These are phyloP conservation scores for Picathartes gymnocephalus DNA, from an alignment of 2,113 vertebrate genomes.

Conservation along the genomic window DNA sequence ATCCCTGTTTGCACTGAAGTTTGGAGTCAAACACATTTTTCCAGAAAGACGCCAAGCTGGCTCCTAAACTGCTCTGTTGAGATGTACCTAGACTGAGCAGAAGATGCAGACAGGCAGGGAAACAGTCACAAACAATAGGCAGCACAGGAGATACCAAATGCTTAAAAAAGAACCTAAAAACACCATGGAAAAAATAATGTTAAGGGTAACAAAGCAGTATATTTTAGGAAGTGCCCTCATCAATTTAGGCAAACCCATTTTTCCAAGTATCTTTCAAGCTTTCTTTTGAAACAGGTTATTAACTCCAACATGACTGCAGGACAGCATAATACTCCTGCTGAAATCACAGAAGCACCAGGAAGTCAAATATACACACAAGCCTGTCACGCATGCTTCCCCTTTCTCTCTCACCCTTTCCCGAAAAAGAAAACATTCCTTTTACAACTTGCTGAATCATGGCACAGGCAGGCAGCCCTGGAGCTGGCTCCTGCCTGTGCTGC, in stretches of 20 bases:
- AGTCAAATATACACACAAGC: not conserved
- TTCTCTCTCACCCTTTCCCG: conserved; percentile 31
- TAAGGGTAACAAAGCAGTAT: not conserved
- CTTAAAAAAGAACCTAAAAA: not conserved
- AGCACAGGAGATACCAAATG: not conserved
- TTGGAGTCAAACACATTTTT: not conserved
- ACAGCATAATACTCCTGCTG: not conserved
- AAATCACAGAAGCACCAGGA: not conserved
- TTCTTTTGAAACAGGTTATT: not conserved
- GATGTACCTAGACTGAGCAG: not conserved
- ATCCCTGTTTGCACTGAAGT: conserved; percentile 20
- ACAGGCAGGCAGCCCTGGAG: conserved; percentile 30
- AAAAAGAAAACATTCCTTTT: conserved; percentile 40
- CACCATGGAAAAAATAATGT: not conserved
- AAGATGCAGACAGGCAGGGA: not conserved
- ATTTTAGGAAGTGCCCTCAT: not conserved
- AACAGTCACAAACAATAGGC: not conserved
- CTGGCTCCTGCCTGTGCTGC: not conserved
- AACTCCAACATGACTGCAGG: not conserved
- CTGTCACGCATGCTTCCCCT: not conserved
- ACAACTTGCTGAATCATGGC: conserved; percentile 60
- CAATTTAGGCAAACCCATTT: not conserved
- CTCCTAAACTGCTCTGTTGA: not conserved
- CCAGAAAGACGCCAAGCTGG: not conserved
- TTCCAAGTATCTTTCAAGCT: not conserved